Evolutionary conservation across 2,113 vertebrate species (phyloP).

Genomic region (Myiagra hebetior): DNA sequence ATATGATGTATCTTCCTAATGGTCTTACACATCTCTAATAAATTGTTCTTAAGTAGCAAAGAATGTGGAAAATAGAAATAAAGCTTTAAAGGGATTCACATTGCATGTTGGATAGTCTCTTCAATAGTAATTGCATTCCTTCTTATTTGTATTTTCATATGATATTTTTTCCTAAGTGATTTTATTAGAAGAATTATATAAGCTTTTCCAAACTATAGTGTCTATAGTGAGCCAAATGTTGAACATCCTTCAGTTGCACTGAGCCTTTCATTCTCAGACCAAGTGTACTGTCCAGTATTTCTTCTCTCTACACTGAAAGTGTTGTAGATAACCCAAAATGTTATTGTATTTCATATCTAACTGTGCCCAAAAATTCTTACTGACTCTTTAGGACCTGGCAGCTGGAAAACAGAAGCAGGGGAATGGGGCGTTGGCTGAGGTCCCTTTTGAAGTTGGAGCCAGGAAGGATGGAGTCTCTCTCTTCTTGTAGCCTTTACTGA

Average conservation of each 20-base stretch:
- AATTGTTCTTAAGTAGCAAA: not conserved
- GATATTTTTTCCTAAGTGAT: not conserved
- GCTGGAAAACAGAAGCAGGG: not conserved
- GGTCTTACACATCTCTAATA: not conserved
- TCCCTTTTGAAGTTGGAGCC: not conserved
- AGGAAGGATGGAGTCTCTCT: not conserved
- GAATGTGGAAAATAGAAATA: not conserved
- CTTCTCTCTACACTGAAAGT: not conserved
- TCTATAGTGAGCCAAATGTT: not conserved
- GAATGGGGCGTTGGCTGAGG: rapidly evolving
- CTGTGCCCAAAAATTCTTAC: not conserved
- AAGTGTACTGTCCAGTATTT: not conserved
- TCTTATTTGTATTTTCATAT: not conserved
- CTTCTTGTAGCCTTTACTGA: not conserved
- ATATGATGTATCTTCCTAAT: not conserved
- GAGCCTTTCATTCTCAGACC: not conserved
- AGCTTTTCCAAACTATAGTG: not conserved
- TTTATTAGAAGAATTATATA: not conserved
- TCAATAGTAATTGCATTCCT: not conserved
- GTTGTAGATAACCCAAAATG: not conserved
- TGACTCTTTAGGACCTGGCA: not conserved
- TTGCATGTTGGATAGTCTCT: not conserved
- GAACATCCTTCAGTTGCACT: not conserved
- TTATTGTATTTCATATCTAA: not conserved
- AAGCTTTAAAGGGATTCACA: not conserved